phyloP scores from a whole-genome alignment of 2,888 invertebrate species.

The Temnothorax ravouxi region DNA sequence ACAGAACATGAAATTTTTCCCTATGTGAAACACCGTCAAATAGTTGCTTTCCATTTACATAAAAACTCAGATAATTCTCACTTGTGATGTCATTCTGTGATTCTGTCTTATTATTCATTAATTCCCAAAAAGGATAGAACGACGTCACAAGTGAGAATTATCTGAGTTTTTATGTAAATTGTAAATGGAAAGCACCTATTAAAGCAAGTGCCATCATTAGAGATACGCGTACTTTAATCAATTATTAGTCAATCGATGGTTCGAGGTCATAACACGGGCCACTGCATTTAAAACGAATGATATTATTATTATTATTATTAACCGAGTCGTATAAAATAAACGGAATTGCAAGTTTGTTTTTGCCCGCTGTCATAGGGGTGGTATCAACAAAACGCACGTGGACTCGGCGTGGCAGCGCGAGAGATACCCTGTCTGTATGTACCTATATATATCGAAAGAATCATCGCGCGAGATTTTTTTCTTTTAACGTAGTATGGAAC shows the following conservation, averaged over 20 bases:
- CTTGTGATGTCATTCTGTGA: too few species aligned
- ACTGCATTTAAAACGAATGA: background rate
- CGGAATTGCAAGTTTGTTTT: background rate
- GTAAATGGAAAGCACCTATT: background rate
- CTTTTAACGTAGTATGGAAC: slow-evolving; percentile 76
- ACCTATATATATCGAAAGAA: background rate
- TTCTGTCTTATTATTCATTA: too few species aligned
- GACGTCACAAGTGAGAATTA: too few species aligned
- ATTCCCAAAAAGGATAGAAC: too few species aligned
- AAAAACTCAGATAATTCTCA: too few species aligned
- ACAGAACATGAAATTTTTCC: background rate
- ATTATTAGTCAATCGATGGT: background rate
- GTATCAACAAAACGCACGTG: slow-evolving; percentile 42
- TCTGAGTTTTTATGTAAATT: too few species aligned
- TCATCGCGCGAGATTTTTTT: background rate
- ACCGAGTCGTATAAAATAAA: background rate
- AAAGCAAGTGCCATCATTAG: background rate
- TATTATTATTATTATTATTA: background rate
- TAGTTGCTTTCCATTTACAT: too few species aligned
- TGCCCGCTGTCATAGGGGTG: background rate
- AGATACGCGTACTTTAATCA: background rate
- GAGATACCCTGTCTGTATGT: background rate
- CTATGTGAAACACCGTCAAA: background rate
- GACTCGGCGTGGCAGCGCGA: background rate
- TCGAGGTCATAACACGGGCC: background rate